Evolutionary conservation across 2,888 invertebrate genomes (phyloP).

Genomic region (Lasius fuliginosus): DNA sequence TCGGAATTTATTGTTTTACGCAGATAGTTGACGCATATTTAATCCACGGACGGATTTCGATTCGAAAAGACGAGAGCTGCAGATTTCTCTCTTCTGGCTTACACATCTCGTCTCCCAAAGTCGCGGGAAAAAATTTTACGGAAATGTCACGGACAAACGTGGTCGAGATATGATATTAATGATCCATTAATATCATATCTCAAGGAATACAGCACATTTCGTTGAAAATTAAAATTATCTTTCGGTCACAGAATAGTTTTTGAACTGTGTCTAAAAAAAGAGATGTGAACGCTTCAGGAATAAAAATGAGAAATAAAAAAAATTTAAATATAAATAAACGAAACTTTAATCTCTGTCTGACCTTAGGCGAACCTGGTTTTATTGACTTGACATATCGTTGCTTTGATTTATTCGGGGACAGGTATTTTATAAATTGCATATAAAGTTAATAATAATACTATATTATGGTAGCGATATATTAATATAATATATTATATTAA

Average conservation of each 20-base stretch:
- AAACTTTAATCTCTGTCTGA: background rate
- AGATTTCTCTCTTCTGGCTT: constrained; percentile 47
- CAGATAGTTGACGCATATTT: constrained; percentile 51
- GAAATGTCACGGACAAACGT: background rate
- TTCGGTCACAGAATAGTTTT: no score
- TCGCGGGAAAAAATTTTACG: background rate
- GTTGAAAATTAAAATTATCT: no score
- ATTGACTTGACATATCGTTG: background rate
- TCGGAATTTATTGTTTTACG: constrained; percentile 44
- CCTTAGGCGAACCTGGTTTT: background rate
- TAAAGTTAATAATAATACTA: background rate
- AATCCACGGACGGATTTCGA: constrained; percentile 14
- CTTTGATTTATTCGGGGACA: background rate
- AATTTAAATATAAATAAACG: no score
- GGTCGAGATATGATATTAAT: no score
- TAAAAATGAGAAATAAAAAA: background rate
- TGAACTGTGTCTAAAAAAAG: no score
- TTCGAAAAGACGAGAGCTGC: constrained; percentile 26
- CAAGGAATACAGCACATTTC: no score
- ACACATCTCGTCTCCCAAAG: background rate
- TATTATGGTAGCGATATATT: background rate
- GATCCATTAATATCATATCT: no score
- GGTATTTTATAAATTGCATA: background rate
- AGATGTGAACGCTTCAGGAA: background rate
- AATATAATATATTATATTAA: no score